Evolutionary conservation across 2,888 invertebrate species (phyloP).

Genomic region (Eupithecia dodoneata): DNA sequence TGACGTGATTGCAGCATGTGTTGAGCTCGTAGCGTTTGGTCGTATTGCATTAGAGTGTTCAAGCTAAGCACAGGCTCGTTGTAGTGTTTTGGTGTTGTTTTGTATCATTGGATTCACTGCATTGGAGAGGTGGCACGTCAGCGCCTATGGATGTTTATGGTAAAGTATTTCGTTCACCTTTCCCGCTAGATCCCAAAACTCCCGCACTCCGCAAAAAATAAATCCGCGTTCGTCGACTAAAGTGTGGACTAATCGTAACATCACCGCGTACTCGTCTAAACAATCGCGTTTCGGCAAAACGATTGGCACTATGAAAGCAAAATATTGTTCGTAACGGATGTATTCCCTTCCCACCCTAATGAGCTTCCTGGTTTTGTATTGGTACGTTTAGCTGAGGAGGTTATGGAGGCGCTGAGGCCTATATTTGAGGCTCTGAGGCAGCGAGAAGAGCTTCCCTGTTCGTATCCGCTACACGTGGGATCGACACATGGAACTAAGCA

Average conservation of each 20-base stretch:
- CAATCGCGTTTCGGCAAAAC: constrained; percentile 68
- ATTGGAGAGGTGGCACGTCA: constrained; percentile 83
- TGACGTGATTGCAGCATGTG: constrained; percentile 79
- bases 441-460: constrained; percentile 95
- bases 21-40: constrained; percentile 82
- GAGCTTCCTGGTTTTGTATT: constrained; percentile 79
- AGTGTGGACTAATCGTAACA: constrained; percentile 76
- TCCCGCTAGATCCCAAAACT: constrained; percentile 75
- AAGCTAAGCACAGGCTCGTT: constrained; percentile 80
- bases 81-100: constrained; percentile 82
- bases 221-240: constrained; percentile 68
- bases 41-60: constrained; percentile 80
- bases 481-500: constrained; percentile 86
- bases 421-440: constrained; percentile 97
- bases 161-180: constrained; percentile 79
- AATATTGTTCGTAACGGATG: constrained; percentile 59
- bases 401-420: constrained; percentile 97
- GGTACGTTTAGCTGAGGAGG: constrained; percentile 92
- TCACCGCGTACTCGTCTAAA: constrained; percentile 61
- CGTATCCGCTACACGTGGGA: constrained; percentile 95
- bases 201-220: constrained; percentile 64
- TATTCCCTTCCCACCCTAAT: constrained; percentile 69
- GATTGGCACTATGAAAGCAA: constrained; percentile 83
- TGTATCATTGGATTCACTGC: constrained; percentile 80
- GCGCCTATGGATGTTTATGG: constrained; percentile 78